Evolutionary conservation across 2,888 invertebrate species (phyloP).

Genomic region (Phaedon cochleariae): DNA sequence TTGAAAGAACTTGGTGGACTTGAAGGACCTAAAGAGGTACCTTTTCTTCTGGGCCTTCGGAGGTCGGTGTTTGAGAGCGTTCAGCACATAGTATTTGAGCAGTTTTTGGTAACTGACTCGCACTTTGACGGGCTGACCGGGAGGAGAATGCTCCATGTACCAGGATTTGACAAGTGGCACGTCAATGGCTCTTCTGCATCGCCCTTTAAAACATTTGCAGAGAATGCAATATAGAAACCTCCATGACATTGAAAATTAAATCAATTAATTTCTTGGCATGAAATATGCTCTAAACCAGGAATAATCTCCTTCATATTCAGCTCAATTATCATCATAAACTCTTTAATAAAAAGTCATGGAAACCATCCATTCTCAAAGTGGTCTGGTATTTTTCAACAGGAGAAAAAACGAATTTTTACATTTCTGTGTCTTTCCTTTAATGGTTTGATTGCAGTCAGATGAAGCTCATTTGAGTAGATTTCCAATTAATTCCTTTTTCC

Average conservation of each 20-base stretch:
- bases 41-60: constrained; percentile 99
- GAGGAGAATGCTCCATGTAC: constrained; percentile 95
- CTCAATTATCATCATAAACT: too few species aligned
- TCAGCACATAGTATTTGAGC: constrained; percentile 97
- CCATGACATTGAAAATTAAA: constrained; percentile 1
- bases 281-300: too few species aligned
- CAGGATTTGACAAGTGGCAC: constrained; percentile 97
- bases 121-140: constrained; percentile 98
- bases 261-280: too few species aligned
- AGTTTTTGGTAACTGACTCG: constrained; percentile 99
- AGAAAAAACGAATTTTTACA: too few species aligned
- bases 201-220: constrained; percentile 66
- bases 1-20: constrained; percentile 99
- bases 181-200: constrained; percentile 93
- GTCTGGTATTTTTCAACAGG: too few species aligned
- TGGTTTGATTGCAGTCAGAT: too few species aligned
- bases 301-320: too few species aligned
- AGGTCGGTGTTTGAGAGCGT: constrained; percentile 95
- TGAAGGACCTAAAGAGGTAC: constrained; percentile 98
- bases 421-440: too few species aligned
- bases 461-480: too few species aligned
- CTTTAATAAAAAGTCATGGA: too few species aligned
- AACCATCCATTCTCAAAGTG: too few species aligned
- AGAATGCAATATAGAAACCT: neutral
- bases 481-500: too few species aligned